phyloP scores from a whole-genome alignment of 2,797 vertebrate genomes.

The Oceanodroma leucorhoa region DNA sequence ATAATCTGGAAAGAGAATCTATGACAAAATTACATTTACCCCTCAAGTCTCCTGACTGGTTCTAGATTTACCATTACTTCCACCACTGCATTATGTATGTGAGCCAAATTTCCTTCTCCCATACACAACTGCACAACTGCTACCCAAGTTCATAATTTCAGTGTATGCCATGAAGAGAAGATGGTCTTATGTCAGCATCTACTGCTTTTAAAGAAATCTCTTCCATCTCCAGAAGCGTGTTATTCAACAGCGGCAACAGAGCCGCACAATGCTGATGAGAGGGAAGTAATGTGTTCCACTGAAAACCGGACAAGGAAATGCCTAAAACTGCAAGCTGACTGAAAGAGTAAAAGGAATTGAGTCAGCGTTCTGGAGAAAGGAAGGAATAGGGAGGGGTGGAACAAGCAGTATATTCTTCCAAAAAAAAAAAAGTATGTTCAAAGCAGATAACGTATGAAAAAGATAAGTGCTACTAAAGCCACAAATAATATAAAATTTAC shows the following conservation, averaged over 20 bases:
- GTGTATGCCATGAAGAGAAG: background rate
- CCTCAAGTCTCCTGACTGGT: background rate
- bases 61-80: background rate
- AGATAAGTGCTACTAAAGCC: background rate
- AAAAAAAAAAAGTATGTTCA: background rate
- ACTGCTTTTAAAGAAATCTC: background rate
- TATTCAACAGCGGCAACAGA: background rate
- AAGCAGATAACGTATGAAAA: background rate
- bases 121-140: background rate
- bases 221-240: background rate
- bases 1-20: background rate
- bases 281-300: background rate
- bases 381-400: constrained; percentile 32
- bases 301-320: constrained; percentile 30
- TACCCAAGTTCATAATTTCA: background rate
- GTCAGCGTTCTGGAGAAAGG: constrained; percentile 23
- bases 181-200: background rate
- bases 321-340: constrained; percentile 23
- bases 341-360: constrained; percentile 49
- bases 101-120: background rate
- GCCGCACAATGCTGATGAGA: background rate
- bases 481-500: constrained; percentile 1
- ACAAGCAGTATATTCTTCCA: background rate
- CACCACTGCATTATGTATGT: background rate
- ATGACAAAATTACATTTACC: background rate